phyloP scores from a whole-genome alignment of 2,797 vertebrate species.

The Eulemur albifrons region DNA sequence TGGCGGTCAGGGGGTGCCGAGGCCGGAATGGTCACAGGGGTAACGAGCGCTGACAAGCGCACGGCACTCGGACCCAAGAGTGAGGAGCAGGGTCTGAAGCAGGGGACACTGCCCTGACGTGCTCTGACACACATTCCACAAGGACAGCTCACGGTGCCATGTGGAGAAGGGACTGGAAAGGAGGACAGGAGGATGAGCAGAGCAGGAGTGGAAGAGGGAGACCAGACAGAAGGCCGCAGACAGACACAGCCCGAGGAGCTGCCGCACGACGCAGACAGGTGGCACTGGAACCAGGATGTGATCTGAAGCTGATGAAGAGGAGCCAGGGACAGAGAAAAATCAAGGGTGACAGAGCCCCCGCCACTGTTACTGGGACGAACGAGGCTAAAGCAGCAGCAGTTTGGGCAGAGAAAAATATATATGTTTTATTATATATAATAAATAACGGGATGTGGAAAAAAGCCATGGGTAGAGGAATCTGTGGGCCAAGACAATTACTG shows the following conservation, averaged over 20 bases:
- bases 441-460: not conserved
- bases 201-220: not conserved
- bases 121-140: not conserved
- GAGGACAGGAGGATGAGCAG: too few relatives aligned
- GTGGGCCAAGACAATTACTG: not conserved
- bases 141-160: too few relatives aligned
- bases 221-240: accelerated
- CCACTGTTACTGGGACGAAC: not conserved
- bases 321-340: too few relatives aligned
- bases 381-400: not conserved
- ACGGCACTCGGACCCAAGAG: not conserved
- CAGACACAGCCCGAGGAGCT: not conserved
- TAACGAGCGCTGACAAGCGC: not conserved
- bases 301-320: not conserved
- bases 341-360: not conserved
- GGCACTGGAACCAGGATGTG: too few relatives aligned
- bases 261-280: not conserved
- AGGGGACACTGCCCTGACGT: not conserved
- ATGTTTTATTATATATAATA: too few relatives aligned
- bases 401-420: not conserved
- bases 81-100: too few relatives aligned
- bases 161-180: not conserved
- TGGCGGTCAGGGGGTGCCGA: accelerated
- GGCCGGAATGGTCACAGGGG: not conserved
- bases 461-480: not conserved